Base-by-base conservation (phyloP, 2,797 vertebrate genomes). In the Poecilia picta region DNA sequence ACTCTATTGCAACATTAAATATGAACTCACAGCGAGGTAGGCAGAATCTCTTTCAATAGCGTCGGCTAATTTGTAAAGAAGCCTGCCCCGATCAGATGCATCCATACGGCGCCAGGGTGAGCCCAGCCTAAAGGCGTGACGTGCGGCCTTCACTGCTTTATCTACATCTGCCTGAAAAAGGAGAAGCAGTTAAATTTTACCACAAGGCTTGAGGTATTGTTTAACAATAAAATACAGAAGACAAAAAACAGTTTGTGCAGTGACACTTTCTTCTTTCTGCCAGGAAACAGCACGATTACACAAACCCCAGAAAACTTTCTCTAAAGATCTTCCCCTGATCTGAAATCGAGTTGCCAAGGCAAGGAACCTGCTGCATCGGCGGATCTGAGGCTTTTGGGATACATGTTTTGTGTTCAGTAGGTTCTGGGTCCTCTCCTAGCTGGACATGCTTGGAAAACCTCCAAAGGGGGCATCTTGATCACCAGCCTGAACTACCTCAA, bases 51-150 rank as follows among this genome's bases (percentile, higher is more conserved):
- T 94, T 94, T 99, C 98, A 0, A 99, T 97, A 82, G 97, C 96
- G 77, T 99, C 96, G 0, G 98, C 98, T 15, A 99, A 78, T 0
- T 95, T 95, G 89, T 89, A 84, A 71, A 99, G 89, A n/a, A 99
- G 95, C 46, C 95, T 91, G 71, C 98, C 98, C 0, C 98, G 95
- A 0, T 97, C 89, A 0, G 98, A 99, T 0, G 98, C 98, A 0
- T 99, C 97, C 97, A 96, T 98, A 80, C 96, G 96, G 83, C 98
- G 94, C 98, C 98, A 99, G 8, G 98, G 97, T 0, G 98, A 99
- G 23, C 98, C 98, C 75, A 98, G 85, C 80, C 89, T 95, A 86
- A 99, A 99, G 0, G 98, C 98, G 0, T 96, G 89, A 43, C 79
- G 94, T 39, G 98, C 98, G 7, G 98, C 98, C 82, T 96, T 93